Conservation (phyloP, 1,140 invertebrate species). For the Cataglyphis hispanica region DNA sequence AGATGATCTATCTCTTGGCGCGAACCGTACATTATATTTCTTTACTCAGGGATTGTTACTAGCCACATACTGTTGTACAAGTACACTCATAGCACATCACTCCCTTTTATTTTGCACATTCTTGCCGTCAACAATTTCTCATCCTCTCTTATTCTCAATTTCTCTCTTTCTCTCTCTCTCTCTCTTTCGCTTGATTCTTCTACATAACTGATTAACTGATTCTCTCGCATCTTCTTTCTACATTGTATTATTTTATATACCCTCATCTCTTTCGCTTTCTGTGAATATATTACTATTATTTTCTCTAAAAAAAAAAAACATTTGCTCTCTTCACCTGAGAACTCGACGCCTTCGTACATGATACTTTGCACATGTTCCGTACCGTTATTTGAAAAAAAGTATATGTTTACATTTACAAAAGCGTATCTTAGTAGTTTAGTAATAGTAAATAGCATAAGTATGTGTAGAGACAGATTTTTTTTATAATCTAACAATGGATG, state of each 20-base stretch:
- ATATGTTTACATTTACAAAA: conserved; percentile 69
- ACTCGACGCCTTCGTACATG: conserved; percentile 53
- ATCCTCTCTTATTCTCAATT: conserved; percentile 56
- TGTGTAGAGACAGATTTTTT: conserved; percentile 56
- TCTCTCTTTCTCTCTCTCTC: conserved; percentile 49
- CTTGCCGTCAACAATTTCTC: conserved; percentile 62
- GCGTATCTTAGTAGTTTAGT: conserved; percentile 66
- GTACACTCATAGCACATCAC: conserved; percentile 67
- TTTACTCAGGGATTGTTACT: conserved; percentile 72
- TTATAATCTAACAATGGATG: conserved; percentile 62
- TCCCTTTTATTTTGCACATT: conserved; percentile 59
- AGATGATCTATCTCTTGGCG: conserved; percentile 77
- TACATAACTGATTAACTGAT: conserved; percentile 18
- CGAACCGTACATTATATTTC: conserved; percentile 74
- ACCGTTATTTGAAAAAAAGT: conserved; percentile 69
- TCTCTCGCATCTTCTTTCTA: conserved; percentile 39
- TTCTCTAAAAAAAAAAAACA: conserved; percentile 68
- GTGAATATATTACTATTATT: conserved; percentile 78
- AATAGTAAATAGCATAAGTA: conserved; percentile 64
- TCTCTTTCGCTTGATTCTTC: conserved; percentile 45
- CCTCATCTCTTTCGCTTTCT: conserved; percentile 55
- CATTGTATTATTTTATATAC: conserved; percentile 67
- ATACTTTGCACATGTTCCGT: conserved; percentile 64
- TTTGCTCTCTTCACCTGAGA: conserved; percentile 68
- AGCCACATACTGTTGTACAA: conserved; percentile 71